phyloP scores from a whole-genome alignment of 2,888 invertebrate species.

The Pedicia rivosa region DNA sequence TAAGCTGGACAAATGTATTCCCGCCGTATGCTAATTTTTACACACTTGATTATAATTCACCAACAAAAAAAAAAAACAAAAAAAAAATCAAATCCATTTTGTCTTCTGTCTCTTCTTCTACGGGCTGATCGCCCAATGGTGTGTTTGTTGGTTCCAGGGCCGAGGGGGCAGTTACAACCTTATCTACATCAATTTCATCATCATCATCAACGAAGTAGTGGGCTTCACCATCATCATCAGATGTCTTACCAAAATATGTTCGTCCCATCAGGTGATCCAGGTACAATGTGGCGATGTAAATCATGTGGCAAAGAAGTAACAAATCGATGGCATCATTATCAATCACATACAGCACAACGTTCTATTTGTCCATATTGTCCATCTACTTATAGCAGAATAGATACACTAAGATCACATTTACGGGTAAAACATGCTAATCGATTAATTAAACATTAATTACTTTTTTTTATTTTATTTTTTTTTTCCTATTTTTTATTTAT shows the following conservation, averaged over 20 bases:
- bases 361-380: conserved; percentile 73
- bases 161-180: conserved; percentile 25
- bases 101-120: conserved; percentile 11
- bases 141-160: conserved; percentile 32
- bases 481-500: not conserved
- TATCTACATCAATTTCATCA: conserved; percentile 26
- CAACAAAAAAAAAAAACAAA: conserved; percentile 1
- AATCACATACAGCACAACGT: conserved; percentile 65
- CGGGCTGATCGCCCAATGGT: conserved; percentile 32
- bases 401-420: conserved; percentile 69
- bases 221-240: conserved; percentile 22
- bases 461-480: not conserved
- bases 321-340: conserved; percentile 79
- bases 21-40: no score
- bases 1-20: no score
- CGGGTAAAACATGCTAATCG: conserved; percentile 51
- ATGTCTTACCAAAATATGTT: conserved; percentile 77
- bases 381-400: conserved; percentile 74
- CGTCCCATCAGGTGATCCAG: conserved; percentile 51
- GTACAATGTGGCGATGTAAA: conserved; percentile 65
- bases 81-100: not conserved
- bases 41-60: no score
- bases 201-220: conserved; percentile 15
- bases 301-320: conserved; percentile 74
- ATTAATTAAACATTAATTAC: conserved; percentile 19